Conservation (phyloP, 2,888 invertebrate genomes). For the Molorchus minor region DNA sequence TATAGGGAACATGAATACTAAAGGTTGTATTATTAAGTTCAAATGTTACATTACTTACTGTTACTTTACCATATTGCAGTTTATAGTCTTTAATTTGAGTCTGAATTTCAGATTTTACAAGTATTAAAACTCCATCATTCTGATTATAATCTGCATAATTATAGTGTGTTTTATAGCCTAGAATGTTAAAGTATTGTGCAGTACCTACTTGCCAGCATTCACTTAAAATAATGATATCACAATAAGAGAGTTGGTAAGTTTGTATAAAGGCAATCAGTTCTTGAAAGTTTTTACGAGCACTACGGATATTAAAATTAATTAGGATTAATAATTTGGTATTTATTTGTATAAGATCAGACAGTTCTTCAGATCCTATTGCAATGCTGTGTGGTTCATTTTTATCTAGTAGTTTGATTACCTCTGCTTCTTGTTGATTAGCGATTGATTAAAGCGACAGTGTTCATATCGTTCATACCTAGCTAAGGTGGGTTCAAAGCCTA, state of each 20-base stretch:
- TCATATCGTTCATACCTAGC: too few species aligned
- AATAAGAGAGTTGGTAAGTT: not conserved
- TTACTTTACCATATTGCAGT: not conserved
- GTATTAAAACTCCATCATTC: not conserved
- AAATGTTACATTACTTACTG: not conserved
- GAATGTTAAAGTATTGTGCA: not conserved
- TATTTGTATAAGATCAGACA: too few species aligned
- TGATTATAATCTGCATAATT: not conserved
- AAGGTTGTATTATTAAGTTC: not conserved
- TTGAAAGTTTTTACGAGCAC: not conserved
- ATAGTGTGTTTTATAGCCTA: not conserved
- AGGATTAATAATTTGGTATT: not conserved
- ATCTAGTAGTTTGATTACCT: not conserved
- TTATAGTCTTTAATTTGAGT: not conserved
- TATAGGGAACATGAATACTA: not conserved
- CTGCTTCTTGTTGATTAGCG: not conserved
- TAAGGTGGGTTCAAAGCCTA: too few species aligned
- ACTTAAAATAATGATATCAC: not conserved
- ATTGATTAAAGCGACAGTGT: too few species aligned
- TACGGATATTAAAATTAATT: not conserved
- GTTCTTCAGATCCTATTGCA: too few species aligned
- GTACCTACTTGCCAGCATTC: not conserved
- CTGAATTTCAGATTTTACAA: not conserved
- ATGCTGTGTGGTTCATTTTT: not conserved
- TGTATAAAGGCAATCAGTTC: not conserved